Percentiles rank a stretch among this genome's conserved stretches.
phyloP scores from a whole-genome alignment of 2,888 invertebrate genomes.

The Ornithoptera alexandrae region DNA sequence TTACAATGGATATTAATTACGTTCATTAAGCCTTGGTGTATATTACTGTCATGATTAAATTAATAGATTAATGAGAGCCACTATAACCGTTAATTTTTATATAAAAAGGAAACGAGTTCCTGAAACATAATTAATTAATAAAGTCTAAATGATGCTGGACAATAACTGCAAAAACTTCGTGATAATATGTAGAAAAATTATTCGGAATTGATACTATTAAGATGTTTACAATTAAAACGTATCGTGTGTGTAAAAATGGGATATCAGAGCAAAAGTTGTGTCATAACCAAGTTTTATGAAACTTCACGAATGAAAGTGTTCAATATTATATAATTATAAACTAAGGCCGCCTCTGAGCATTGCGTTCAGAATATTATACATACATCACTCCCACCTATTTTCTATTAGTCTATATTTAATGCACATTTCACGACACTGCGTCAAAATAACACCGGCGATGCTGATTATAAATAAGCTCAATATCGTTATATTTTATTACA shows the following conservation, averaged over 20 bases:
- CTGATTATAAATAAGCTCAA: slow-evolving; percentile 8
- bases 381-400: slow-evolving; percentile 68
- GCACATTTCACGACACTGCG: slow-evolving; percentile 54
- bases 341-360: slow-evolving; percentile 55
- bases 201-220: too few species aligned
- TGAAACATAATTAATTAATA: too few species aligned
- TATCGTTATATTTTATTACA: slow-evolving; percentile 20
- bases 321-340: slow-evolving; percentile 41
- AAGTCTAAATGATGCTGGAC: too few species aligned
- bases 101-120: too few species aligned
- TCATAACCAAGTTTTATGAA: background rate
- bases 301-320: slow-evolving; percentile 29
- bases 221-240: too few species aligned
- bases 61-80: too few species aligned
- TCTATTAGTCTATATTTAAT: slow-evolving; percentile 59
- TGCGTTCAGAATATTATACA: slow-evolving; percentile 44
- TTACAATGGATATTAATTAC: too few species aligned
- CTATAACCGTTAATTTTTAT: too few species aligned
- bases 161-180: too few species aligned
- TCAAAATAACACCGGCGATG: slow-evolving; percentile 44
- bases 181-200: too few species aligned
- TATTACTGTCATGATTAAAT: too few species aligned
- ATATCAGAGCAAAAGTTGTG: background rate
- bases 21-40: too few species aligned
- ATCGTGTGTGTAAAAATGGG: background rate